These are phyloP conservation scores for Apis mellifera DNA, from an alignment of 1,140 invertebrate species.

Conservation along the genomic window Amel_HAv3.1 CM009940.2:3418501-3419000, in stretches of 20 bases:
- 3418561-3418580: not conserved
- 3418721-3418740: constrained; percentile 19
- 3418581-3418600: not conserved
- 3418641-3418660: constrained; percentile 22
- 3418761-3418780: constrained; percentile 5
- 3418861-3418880: not conserved
- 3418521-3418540: constrained; percentile 26
- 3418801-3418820: not conserved
- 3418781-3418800: not conserved
- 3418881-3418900: not conserved
- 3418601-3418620: constrained; percentile 42
- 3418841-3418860: not conserved
- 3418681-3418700: not conserved
- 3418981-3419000: too few relatives aligned
- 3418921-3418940: too few relatives aligned
- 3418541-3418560: constrained; percentile 48
- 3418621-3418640: constrained; percentile 36
- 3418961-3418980: not conserved
- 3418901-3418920: not conserved
- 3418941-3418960: not conserved
- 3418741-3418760: not conserved
- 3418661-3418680: constrained; percentile 19
- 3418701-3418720: constrained; percentile 33
- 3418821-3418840: not conserved
- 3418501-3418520: constrained; percentile 8